These are phyloP conservation scores for Dromaius novaehollandiae DNA, from an alignment of 2,113 vertebrate species.

Conservation along the genomic window DNA sequence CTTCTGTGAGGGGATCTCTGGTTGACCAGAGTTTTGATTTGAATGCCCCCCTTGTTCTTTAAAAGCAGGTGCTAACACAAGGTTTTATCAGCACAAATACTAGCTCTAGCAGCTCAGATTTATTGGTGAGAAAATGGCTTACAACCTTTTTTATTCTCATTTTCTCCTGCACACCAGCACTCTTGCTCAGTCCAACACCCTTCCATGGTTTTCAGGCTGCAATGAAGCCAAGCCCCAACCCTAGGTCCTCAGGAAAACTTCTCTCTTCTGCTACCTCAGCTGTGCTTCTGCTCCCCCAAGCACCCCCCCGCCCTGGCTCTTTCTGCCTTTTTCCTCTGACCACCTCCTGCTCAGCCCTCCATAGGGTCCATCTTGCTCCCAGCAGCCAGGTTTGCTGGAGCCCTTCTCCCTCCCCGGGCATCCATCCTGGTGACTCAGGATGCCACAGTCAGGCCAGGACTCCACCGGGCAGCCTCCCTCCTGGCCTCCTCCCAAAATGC, in stretches of 20 bases:
- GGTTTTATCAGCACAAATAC: neutral
- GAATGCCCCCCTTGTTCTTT: neutral
- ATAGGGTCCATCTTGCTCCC: rapidly evolving
- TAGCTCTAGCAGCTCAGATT: neutral
- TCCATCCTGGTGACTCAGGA: neutral
- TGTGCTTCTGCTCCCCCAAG: neutral
- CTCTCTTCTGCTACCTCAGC: neutral
- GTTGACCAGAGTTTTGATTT: neutral
- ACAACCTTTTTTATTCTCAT: neutral
- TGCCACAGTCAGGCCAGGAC: neutral
- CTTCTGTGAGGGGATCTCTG: neutral
- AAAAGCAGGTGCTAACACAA: neutral
- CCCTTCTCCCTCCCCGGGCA: too few species aligned
- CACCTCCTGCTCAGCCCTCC: neutral
- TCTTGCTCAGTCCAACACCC: too few species aligned
- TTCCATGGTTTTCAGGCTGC: too few species aligned
- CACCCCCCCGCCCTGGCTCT: neutral
- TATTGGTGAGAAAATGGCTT: neutral
- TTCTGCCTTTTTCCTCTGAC: neutral
- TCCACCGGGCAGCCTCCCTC: neutral
- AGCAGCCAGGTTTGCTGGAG: neutral
- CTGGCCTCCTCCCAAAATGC: neutral
- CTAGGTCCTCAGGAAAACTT: too few species aligned
- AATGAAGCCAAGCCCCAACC: too few species aligned
- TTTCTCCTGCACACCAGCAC: neutral